Conservation (phyloP, 2,113 vertebrate genomes). For the Ornithorhynchus anatinus region DNA sequence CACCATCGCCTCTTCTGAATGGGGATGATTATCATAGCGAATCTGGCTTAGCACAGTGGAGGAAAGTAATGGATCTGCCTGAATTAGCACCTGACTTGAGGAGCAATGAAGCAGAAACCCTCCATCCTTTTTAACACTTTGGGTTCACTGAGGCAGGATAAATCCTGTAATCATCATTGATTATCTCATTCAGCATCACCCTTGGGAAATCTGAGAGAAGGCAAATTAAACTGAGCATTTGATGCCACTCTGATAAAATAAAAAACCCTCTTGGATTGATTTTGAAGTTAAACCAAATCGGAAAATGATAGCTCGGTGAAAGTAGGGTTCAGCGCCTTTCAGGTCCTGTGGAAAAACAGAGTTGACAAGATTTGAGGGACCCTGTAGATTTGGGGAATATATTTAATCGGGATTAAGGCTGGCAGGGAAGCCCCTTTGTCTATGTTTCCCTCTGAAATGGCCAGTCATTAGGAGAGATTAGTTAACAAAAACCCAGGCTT, state of each 20-base stretch:
- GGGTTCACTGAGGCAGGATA: slow-evolving; percentile 31
- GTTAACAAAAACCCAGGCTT: slow-evolving; percentile 14
- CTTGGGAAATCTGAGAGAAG: slow-evolving; percentile 62
- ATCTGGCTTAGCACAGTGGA: slow-evolving; percentile 10
- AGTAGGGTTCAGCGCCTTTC: not conserved
- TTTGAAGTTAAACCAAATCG: slow-evolving; percentile 25
- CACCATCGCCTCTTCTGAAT: slow-evolving; percentile 4
- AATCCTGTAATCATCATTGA: slow-evolving; percentile 62
- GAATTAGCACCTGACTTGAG: slow-evolving; percentile 50
- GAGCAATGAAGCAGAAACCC: slow-evolving; percentile 49
- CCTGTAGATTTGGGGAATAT: slow-evolving; percentile 1
- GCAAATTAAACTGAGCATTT: slow-evolving; percentile 61
- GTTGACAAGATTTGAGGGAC: not conserved
- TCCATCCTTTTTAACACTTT: slow-evolving; percentile 39
- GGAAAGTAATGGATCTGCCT: slow-evolving; percentile 55
- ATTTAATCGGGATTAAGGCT: slow-evolving; percentile 30
- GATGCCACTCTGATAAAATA: slow-evolving; percentile 36
- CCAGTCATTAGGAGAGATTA: slow-evolving; percentile 31
- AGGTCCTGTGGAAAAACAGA: not conserved
- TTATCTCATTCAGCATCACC: slow-evolving; percentile 62
- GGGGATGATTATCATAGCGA: slow-evolving; percentile 10
- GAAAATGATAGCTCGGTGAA: slow-evolving; percentile 9
- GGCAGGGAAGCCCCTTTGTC: slow-evolving; percentile 8
- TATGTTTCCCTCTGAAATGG: not conserved
- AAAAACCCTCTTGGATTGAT: slow-evolving; percentile 36